Conservation (phyloP, 2,797 vertebrate species). For the Peromyscus aztecus region DNA sequence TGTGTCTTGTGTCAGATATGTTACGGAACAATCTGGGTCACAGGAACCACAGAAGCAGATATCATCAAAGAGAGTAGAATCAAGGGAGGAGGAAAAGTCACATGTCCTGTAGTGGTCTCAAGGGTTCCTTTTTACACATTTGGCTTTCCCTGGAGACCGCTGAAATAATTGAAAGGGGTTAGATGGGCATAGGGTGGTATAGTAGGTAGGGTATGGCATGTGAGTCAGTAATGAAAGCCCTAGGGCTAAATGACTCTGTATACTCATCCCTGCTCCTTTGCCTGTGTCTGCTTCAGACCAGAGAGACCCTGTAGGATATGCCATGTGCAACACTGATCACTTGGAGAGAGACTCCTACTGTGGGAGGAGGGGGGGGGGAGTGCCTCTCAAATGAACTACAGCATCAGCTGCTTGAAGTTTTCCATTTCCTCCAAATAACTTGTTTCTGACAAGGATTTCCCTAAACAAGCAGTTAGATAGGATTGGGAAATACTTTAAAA, state of each 20-base stretch:
- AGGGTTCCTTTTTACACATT: not conserved
- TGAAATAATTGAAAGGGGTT: not conserved
- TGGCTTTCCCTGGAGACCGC: not conserved
- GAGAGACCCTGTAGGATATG: not conserved
- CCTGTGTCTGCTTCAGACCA: not conserved
- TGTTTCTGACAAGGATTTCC: conserved; percentile 30
- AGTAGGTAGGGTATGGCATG: not conserved
- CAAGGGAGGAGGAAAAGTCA: not conserved
- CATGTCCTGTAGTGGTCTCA: not conserved
- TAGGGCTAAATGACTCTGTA: not conserved
- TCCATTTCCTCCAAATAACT: not conserved
- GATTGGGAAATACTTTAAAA: conserved; percentile 60
- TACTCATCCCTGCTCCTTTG: not conserved
- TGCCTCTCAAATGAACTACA: not conserved
- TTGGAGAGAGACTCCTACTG: not conserved
- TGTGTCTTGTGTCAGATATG: not conserved
- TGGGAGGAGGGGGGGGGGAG: not conserved
- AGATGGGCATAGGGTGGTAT: not conserved
- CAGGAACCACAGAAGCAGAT: not conserved
- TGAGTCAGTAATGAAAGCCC: not conserved
- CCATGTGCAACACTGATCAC: not conserved
- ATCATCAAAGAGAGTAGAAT: not conserved
- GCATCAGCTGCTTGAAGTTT: not conserved
- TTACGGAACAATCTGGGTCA: not conserved
- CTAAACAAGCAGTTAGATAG: not conserved